Base-by-base conservation (phyloP, 1,140 invertebrate species). In the Eriosoma lanigerum region DNA sequence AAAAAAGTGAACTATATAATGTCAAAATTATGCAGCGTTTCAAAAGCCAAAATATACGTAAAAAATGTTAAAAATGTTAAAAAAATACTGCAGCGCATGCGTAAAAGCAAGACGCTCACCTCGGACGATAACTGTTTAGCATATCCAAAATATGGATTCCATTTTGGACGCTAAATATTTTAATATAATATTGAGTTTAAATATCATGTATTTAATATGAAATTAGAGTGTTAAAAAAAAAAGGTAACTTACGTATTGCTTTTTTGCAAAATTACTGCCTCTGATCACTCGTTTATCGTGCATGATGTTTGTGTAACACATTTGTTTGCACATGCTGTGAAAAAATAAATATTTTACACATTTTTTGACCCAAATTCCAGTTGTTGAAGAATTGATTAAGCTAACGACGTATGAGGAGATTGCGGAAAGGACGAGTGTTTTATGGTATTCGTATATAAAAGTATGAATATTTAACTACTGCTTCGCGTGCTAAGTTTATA, bases 251-350 rank as follows among this genome's bases (percentile, higher is more conserved):
- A 78, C 75, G 17, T 19, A 60, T 26, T 89, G 88, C 81, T 91
- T 88, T 81, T 88, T 86, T 17, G 89, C 88, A 85, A 91, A 92
- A 60, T 92, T 94, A 84, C 91, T 94, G 82, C 94, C 94, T 83
- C 94, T 89, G 81, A 93, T 90, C 81, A 96, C 91, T 82, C 94
- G 88, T 84, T 90, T 90, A 85, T 96, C 94, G 86, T 91, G 93
- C 93, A 95, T 96, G 83, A 96, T 89, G 87, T 96, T 93, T 81
- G 89, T 87, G 85, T 78, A 78, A 60, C 56, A 56, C 29, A 29
- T 72, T 60, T 78, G 75, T 62, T 78, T 78, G 24, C 75, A 62
- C 38, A 78, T 62, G 24, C 75, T 78, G 56, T 24, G n/a, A 58
- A 76, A 19, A 46, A 48, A 46, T 38, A 21, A 54, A 75, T 32